Evolutionary conservation across 1,140 invertebrate species (phyloP).

Genomic region (Dreissena rostriformis): DNA sequence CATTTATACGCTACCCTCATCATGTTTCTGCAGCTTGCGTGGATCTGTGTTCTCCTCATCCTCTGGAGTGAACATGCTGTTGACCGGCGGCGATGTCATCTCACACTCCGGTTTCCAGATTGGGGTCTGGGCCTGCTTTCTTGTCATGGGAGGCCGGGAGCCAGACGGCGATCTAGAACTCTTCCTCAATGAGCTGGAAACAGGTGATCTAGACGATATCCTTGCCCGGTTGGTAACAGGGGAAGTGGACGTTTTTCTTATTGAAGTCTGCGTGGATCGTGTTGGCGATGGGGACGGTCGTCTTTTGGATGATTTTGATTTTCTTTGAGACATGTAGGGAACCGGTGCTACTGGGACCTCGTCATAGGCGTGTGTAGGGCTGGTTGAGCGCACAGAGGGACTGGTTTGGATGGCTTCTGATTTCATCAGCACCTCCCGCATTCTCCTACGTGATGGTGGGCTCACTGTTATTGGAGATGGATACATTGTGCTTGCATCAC

Average conservation of each 20-base stretch:
- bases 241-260: constrained; percentile 1
- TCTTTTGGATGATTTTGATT: constrained; percentile 15
- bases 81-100: constrained; percentile 51
- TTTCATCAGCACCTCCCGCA: constrained; percentile 56
- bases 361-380: constrained; percentile 52
- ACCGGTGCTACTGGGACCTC: constrained; percentile 41
- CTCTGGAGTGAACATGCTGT: constrained; percentile 66
- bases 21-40: background rate
- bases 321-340: constrained; percentile 51
- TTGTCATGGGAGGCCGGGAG: constrained; percentile 45
- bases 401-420: constrained; percentile 69
- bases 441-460: constrained; percentile 48
- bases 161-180: constrained; percentile 55
- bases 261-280: constrained; percentile 28
- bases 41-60: constrained; percentile 42
- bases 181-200: constrained; percentile 5
- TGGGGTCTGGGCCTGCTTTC: constrained; percentile 33
- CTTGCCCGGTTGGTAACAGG: constrained; percentile 10
- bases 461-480: constrained; percentile 66
- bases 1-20: too few relatives aligned
- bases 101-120: constrained; percentile 59
- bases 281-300: constrained; percentile 28
- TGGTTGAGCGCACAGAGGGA: constrained; percentile 53
- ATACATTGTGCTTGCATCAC: constrained; percentile 69
- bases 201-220: constrained; percentile 46